Base-by-base conservation (phyloP, 2,113 vertebrate species). In the Oreochromis tanganicae region DNA sequence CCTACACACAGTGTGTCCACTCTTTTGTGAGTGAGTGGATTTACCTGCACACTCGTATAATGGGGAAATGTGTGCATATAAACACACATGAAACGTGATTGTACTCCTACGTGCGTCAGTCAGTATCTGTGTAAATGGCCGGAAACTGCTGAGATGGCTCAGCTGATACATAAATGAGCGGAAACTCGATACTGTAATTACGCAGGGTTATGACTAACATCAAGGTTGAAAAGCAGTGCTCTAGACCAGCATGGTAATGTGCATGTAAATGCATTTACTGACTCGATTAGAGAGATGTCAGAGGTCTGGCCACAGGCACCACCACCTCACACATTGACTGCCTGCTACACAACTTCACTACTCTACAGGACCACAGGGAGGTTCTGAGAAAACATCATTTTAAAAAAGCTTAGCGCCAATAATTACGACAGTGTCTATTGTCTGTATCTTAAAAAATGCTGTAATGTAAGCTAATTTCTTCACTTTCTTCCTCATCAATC, bases 391-490 rank as follows among this genome's bases (percentile, higher is more conserved):
- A 38, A 85, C 17, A 14, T 17, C 27, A 14, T 9, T 41, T 41
- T 38, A 38, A 38, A 68, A 21, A 82, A 57, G 6, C 56, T 36
- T 41, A 17, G 68, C 12, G 19, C 86, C 16, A 34, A 57, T 34
- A 27, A 63, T 52, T 73, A 85, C 5, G 32, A 24, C 83, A 85
- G 79, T 61, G 88, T 89, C 32, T 14, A 32, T 80, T 82, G 46
- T 88, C 56, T 68, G 50, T 54, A 41, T 85, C 63, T 68, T 68
- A 86, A 75, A 73, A 48, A 29, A 48, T 27, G 61, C 71, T 89
- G 83, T 92, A 90, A 86, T 84, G 83, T 88, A 88, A 81, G n/a
- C 75, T 86, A 12, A 50, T 55, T 57, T 41, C 16, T 83, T 80
- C 54, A n/a, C 43, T 24, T 78, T 85, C 27, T 78, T 78, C 81